A percentile compares a stretch with the other conserved stretches of the same genome.
phyloP scores from a whole-genome alignment of 23 tunicate species.

The Diplosoma virens region DNA sequence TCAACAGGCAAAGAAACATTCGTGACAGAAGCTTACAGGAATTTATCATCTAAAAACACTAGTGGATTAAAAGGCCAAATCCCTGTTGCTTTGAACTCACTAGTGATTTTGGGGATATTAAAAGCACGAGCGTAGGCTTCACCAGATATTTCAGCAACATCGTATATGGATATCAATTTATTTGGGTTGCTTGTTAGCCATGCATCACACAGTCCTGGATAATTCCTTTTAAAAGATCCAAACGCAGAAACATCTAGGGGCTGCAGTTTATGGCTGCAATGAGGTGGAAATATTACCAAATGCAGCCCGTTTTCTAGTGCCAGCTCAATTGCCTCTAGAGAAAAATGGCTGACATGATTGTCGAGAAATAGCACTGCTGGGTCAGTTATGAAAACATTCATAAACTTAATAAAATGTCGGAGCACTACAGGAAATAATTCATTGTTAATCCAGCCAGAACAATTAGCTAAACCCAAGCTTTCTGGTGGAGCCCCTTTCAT shows the following conservation, averaged over 20 bases:
- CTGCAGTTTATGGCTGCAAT: conserved; percentile 39
- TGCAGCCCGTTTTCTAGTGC: conserved; percentile 28
- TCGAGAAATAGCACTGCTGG: not conserved
- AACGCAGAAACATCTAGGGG: conserved; percentile 40
- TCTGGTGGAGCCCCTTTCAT: conserved; percentile 9
- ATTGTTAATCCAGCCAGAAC: conserved; percentile 27
- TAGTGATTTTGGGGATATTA: too few species aligned
- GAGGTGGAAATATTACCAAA: conserved; percentile 37
- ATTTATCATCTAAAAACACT: too few species aligned
- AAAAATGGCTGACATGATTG: conserved; percentile 15
- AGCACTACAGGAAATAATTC: conserved; percentile 28
- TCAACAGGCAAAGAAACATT: too few species aligned
- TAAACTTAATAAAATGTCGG: conserved; percentile 15
- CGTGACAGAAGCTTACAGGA: too few species aligned
- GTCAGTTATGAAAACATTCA: conserved; percentile 17
- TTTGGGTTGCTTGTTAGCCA: too few species aligned
- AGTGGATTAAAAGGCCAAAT: too few species aligned
- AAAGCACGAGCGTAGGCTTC: too few species aligned
- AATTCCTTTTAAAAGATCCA: conserved; percentile 53
- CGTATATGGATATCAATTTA: too few species aligned
- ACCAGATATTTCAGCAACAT: too few species aligned
- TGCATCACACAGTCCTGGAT: too few species aligned
- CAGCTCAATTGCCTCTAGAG: conserved; percentile 6
- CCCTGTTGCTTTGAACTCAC: too few species aligned
- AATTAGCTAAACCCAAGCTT: conserved; percentile 21